phyloP scores from a whole-genome alignment of 1,140 invertebrate species.

The Atta texana region DNA sequence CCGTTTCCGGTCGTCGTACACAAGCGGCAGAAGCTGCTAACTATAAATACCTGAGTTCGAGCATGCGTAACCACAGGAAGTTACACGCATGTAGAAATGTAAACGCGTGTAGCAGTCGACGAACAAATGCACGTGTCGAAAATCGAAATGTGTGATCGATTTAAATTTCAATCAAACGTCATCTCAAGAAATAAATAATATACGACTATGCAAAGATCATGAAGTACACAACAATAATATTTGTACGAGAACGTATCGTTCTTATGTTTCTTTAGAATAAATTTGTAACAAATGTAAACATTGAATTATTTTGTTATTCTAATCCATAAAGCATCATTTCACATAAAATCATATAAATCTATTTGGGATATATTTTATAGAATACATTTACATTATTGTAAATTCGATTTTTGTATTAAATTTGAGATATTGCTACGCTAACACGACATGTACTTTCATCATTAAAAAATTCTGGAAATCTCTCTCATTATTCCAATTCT shows the following conservation, averaged over 20 bases:
- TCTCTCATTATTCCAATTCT: no score
- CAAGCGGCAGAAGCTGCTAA: slow-evolving; percentile 63
- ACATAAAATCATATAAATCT: no score
- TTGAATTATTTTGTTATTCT: no score
- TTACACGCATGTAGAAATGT: slow-evolving; percentile 55
- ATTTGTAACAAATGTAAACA: no score
- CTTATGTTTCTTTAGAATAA: no score
- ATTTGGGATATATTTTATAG: no score
- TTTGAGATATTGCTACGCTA: no score
- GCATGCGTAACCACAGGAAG: slow-evolving; percentile 61
- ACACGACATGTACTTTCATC: no score
- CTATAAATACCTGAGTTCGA: slow-evolving; percentile 72
- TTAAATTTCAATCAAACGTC: background rate
- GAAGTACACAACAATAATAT: background rate
- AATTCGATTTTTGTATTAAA: no score
- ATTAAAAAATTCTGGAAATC: no score
- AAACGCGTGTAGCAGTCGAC: slow-evolving; percentile 43
- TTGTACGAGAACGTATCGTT: background rate
- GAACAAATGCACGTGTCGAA: slow-evolving; percentile 22
- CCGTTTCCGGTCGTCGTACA: slow-evolving; percentile 68
- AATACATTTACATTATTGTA: no score
- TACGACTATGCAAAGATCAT: background rate
- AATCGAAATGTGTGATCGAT: slow-evolving; percentile 16
- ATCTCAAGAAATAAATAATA: background rate
- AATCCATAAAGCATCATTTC: no score